Evolutionary conservation across 2,888 invertebrate species (phyloP).

Genomic region (Apeira syringaria): DNA sequence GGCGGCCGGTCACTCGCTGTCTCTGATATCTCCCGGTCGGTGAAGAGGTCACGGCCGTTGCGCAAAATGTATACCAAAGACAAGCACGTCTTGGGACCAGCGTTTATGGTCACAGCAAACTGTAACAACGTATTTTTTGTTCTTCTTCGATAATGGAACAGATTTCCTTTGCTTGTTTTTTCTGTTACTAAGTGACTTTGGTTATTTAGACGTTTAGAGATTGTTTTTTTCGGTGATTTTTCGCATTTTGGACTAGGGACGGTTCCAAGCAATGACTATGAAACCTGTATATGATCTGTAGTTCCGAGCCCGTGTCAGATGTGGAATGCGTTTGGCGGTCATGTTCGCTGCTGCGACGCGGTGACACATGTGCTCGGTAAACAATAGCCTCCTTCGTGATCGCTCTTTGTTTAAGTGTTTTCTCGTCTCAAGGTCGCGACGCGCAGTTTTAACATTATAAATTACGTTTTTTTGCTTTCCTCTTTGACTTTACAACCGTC

Average conservation of each 20-base stretch:
- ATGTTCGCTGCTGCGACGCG: slow-evolving; percentile 40
- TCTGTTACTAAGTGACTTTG: slow-evolving; percentile 49
- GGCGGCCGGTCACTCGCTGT: slow-evolving; percentile 64
- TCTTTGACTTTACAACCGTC: slow-evolving; percentile 24
- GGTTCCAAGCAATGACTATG: slow-evolving; percentile 35
- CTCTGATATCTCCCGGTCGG: slow-evolving; percentile 71
- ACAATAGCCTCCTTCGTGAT: slow-evolving; percentile 47
- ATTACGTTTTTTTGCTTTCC: slow-evolving; percentile 37
- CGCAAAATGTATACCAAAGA: slow-evolving; percentile 56
- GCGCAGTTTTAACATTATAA: slow-evolving; percentile 34
- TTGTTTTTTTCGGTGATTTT: slow-evolving; percentile 37
- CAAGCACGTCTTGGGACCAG: slow-evolving; percentile 39
- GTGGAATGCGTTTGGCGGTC: slow-evolving; percentile 69
- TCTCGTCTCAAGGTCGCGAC: slow-evolving; percentile 61
- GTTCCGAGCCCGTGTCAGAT: slow-evolving; percentile 57
- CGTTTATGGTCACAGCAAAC: slow-evolving; percentile 47
- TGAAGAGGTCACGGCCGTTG: slow-evolving; percentile 77
- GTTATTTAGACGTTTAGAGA: slow-evolving; percentile 24
- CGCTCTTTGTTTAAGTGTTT: slow-evolving; percentile 61
- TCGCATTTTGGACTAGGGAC: slow-evolving; percentile 28
- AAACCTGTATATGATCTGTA: too few relatives aligned
- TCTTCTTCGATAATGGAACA: slow-evolving; percentile 55
- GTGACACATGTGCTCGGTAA: slow-evolving; percentile 45
- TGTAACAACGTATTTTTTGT: slow-evolving; percentile 58
- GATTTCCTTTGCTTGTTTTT: slow-evolving; percentile 59